Evolutionary conservation across 2,888 invertebrate species (phyloP).

Genomic region (Trichogramma evanescens): DNA sequence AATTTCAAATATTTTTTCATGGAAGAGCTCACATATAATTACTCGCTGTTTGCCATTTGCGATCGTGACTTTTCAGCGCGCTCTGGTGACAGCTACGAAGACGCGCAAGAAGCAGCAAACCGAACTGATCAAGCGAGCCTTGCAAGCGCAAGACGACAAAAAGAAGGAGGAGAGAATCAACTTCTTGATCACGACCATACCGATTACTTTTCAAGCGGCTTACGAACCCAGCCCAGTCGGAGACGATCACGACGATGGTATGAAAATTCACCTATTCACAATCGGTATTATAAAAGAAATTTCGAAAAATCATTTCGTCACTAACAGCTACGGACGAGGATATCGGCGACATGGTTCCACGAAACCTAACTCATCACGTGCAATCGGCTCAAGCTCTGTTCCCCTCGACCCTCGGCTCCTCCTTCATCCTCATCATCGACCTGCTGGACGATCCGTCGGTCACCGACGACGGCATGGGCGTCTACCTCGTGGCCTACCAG

Average conservation of each 20-base stretch:
- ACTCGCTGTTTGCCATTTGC: no score
- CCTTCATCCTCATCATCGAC: conserved; percentile 89
- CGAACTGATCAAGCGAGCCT: conserved; percentile 89
- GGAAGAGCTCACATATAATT: no score
- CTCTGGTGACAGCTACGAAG: conserved; percentile 95
- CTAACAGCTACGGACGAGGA: conserved; percentile 52
- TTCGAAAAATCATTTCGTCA: conserved; percentile 4
- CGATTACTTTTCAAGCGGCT: conserved; percentile 90
- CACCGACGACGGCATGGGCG: conserved; percentile 87
- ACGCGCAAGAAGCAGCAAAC: conserved; percentile 98
- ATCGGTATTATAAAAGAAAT: background rate
- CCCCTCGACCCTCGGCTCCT: conserved; percentile 92
- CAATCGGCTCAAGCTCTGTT: conserved; percentile 92
- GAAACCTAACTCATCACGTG: conserved; percentile 71
- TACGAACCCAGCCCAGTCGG: conserved; percentile 84
- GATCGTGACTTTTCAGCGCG: conserved; percentile 56
- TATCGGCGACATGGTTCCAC: conserved; percentile 58
- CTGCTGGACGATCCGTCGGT: conserved; percentile 95
- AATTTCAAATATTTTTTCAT: no score
- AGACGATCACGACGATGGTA: conserved; percentile 82
- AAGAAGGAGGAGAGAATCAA: conserved; percentile 90
- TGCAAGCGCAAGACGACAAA: conserved; percentile 93
- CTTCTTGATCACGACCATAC: conserved; percentile 91
- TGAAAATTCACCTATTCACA: conserved; percentile 20
- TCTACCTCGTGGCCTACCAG: conserved; percentile 94